phyloP scores from a whole-genome alignment of 2,888 invertebrate species.

The Drosophila mercatorum region DNA sequence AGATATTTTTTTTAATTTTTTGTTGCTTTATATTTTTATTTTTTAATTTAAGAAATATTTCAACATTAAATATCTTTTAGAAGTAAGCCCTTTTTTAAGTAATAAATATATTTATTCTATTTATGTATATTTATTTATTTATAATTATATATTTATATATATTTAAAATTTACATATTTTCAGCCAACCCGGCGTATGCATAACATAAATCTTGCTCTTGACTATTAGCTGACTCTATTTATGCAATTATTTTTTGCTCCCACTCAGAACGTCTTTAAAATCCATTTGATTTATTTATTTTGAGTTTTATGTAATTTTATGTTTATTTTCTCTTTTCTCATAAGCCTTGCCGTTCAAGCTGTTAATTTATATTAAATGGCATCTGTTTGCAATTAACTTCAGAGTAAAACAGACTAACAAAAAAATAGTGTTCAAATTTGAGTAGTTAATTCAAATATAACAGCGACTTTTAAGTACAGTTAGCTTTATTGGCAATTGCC shows the following conservation, averaged over 20 bases:
- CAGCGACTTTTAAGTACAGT: constrained; percentile 8
- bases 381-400: constrained; percentile 14
- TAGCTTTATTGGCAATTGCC: constrained; percentile 24
- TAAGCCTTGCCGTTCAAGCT: neutral
- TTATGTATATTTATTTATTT: neutral
- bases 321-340: neutral
- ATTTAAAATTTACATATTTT: neutral
- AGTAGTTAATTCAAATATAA: constrained; percentile 12
- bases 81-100: neutral
- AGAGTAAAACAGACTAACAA: neutral
- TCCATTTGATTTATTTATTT: constrained; percentile 1
- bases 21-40: neutral
- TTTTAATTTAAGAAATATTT: neutral
- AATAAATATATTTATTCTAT: no score
- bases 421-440: neutral
- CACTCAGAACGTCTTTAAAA: neutral
- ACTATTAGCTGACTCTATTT: neutral
- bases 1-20: neutral
- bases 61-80: neutral
- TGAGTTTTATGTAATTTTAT: neutral
- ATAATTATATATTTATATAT: neutral
- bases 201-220: constrained; percentile 1
- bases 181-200: constrained; percentile 9
- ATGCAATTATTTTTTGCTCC: constrained; percentile 6
- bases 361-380: constrained; percentile 19